phyloP scores from a whole-genome alignment of 2,113 vertebrate genomes.

The Rutilus rutilus region DNA sequence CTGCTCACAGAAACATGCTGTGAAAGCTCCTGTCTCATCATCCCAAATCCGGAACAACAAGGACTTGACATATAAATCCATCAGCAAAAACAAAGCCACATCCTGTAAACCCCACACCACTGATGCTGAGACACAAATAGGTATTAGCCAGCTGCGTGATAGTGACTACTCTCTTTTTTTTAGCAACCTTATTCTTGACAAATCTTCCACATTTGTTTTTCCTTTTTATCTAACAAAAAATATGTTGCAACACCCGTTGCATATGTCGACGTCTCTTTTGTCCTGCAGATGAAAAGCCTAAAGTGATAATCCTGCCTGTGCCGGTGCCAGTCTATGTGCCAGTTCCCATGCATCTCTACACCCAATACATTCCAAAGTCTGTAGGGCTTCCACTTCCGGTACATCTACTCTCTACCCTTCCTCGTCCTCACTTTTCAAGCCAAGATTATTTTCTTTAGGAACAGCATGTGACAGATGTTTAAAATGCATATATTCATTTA shows the following conservation, averaged over 20 bases:
- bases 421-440: not conserved
- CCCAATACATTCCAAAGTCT: slow-evolving; percentile 86
- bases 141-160: slow-evolving; percentile 63
- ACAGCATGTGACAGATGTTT: not conserved
- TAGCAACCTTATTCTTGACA: not conserved
- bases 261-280: not conserved
- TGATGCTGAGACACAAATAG: slow-evolving; percentile 88
- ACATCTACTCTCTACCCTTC: not conserved
- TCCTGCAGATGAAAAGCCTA: slow-evolving; percentile 71
- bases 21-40: slow-evolving; percentile 67
- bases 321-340: slow-evolving; percentile 94
- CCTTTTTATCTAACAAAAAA: not conserved
- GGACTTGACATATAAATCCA: slow-evolving; percentile 89
- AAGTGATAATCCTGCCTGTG: slow-evolving; percentile 85
- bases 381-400: slow-evolving; percentile 91
- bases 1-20: slow-evolving; percentile 70
- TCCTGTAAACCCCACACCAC: slow-evolving; percentile 89
- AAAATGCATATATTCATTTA: not conserved
- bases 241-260: not conserved
- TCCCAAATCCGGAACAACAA: slow-evolving; percentile 92
- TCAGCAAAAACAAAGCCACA: slow-evolving; percentile 93
- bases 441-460: not conserved
- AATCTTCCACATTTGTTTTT: not conserved
- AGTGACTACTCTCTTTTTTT: not conserved
- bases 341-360: slow-evolving; percentile 93